phyloP scores from a whole-genome alignment of 2,797 vertebrate genomes.

The Cyclura pinguis region DNA sequence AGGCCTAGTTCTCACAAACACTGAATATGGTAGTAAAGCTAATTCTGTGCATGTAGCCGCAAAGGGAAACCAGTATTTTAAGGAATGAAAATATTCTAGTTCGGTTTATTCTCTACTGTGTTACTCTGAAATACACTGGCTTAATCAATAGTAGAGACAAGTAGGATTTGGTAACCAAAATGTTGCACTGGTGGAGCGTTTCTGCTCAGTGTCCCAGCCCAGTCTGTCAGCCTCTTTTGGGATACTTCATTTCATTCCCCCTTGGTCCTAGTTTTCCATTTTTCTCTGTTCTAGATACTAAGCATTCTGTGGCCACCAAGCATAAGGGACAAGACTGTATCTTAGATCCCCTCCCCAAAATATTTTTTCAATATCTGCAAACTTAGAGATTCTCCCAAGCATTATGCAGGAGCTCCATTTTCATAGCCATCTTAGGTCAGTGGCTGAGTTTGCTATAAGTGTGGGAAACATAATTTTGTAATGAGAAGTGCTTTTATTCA shows the following conservation, averaged over 20 bases:
- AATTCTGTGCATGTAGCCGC: background rate
- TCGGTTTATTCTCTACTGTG: background rate
- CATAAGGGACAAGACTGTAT: background rate
- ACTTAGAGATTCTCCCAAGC: too few species aligned
- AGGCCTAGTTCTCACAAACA: background rate
- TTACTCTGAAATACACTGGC: background rate
- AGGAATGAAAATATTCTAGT: background rate
- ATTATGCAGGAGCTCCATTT: too few species aligned
- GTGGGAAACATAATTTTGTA: too few species aligned
- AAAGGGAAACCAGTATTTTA: background rate
- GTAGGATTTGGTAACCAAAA: background rate
- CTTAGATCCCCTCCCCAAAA: too few species aligned
- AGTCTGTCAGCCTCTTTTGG: background rate
- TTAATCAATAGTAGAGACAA: background rate
- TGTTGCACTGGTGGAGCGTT: background rate
- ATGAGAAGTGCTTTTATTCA: background rate
- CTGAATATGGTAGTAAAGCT: background rate
- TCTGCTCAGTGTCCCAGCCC: background rate
- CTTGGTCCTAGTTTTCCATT: background rate
- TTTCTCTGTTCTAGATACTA: background rate
- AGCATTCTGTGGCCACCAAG: background rate
- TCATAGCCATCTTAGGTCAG: too few species aligned
- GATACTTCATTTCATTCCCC: background rate
- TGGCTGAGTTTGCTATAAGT: too few species aligned
- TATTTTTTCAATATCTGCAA: too few species aligned